A percentile compares a stretch with the other conserved stretches of the same genome.
Evolutionary conservation across 2,888 invertebrate species (phyloP).

Genomic region (Lissocephala sabroskyi): DNA sequence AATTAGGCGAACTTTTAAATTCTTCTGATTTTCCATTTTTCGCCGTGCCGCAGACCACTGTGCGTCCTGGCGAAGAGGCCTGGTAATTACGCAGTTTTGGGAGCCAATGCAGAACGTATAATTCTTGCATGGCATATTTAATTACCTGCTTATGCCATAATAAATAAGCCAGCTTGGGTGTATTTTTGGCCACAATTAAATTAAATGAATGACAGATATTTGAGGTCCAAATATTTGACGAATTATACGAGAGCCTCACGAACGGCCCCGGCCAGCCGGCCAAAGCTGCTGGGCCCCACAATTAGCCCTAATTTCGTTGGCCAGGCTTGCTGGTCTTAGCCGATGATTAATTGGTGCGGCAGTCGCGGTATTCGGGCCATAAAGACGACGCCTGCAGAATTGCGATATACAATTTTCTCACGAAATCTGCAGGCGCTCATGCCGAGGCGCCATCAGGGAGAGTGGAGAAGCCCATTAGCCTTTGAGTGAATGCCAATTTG

Average conservation of each 20-base stretch:
- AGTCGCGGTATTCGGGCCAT: slow-evolving; percentile 5
- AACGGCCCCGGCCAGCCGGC: slow-evolving; percentile 12
- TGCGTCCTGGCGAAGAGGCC: too few relatives aligned
- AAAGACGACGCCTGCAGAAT: not conserved
- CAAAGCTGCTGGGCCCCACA: not conserved
- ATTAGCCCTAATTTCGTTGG: not conserved
- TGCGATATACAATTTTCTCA: slow-evolving; percentile 41
- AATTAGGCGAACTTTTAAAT: too few relatives aligned
- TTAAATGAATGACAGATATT: slow-evolving; percentile 52
- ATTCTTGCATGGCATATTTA: slow-evolving; percentile 32
- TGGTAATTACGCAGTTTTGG: too few relatives aligned
- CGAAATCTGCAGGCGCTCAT: slow-evolving; percentile 44
- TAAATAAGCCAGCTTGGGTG: slow-evolving; percentile 1
- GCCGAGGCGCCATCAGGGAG: slow-evolving; percentile 43
- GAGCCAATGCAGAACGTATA: slow-evolving; percentile 8
- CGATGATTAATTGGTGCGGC: slow-evolving; percentile 56
- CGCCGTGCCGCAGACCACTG: too few relatives aligned
- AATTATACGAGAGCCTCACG: slow-evolving; percentile 53
- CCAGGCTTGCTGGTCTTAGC: slow-evolving; percentile 41
- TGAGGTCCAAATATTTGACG: slow-evolving; percentile 18
- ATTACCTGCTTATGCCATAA: slow-evolving; percentile 16
- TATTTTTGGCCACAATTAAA: slow-evolving; percentile 31
- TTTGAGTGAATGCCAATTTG: slow-evolving; percentile 44
- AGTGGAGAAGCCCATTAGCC: slow-evolving; percentile 27
- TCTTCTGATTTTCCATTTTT: too few relatives aligned